Conservation (phyloP, 2,113 vertebrate genomes). For the Coptodon bakossiorum region DNA sequence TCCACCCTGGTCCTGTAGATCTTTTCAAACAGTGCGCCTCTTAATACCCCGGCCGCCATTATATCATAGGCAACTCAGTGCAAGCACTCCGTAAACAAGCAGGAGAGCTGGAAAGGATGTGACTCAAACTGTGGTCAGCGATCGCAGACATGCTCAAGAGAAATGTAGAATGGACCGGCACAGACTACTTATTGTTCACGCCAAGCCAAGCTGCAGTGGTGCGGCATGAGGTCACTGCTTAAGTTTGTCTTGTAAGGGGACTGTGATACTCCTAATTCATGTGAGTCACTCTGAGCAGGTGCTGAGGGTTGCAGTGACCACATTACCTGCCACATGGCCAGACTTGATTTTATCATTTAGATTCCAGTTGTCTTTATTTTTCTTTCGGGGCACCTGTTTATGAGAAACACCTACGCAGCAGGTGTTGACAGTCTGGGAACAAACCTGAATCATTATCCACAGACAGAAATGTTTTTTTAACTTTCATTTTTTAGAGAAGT, state of each 20-base stretch:
- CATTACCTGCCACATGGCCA: not conserved
- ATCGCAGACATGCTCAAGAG: conserved; percentile 22
- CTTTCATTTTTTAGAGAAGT: not conserved
- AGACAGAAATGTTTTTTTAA: not conserved
- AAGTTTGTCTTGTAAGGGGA: conserved; percentile 27
- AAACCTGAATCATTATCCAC: not conserved
- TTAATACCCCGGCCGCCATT: conserved; percentile 21
- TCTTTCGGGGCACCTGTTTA: not conserved
- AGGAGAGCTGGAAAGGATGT: conserved; percentile 57
- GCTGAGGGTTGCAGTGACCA: not conserved
- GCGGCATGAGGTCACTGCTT: conserved; percentile 47
- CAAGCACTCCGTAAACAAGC: conserved; percentile 49
- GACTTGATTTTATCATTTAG: not conserved
- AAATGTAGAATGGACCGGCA: conserved; percentile 30
- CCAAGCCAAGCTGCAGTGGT: conserved; percentile 28
- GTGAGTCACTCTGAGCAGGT: conserved; percentile 30
- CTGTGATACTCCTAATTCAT: not conserved
- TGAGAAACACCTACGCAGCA: not conserved
- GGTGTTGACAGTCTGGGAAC: not conserved
- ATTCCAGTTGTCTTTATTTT: not conserved
- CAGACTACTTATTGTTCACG: conserved; percentile 52
- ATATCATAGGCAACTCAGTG: conserved; percentile 44
- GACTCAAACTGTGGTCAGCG: conserved; percentile 59
- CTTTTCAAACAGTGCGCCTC: conserved; percentile 23
- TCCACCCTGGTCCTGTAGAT: conserved; percentile 39